Evolutionary conservation across 2,113 vertebrate species (phyloP).

Genomic region (Ploceus nigricollis): DNA sequence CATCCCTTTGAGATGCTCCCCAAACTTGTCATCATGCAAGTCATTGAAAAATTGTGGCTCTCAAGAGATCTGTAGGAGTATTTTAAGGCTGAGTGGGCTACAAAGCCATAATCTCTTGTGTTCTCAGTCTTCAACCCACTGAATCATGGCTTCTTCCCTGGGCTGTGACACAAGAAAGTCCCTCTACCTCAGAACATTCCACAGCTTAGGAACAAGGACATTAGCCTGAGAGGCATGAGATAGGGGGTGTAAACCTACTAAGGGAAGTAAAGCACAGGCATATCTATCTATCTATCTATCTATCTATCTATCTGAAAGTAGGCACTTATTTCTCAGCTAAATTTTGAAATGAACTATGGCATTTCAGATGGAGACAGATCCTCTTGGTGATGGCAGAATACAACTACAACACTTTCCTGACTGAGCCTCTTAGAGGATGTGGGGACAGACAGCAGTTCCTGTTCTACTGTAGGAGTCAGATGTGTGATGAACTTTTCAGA

Average conservation of each 20-base stretch:
- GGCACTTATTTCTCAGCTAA: not conserved
- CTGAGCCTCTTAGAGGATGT: not conserved
- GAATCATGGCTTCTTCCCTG: not conserved
- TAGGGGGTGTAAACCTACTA: not conserved
- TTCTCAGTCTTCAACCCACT: not conserved
- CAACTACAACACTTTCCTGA: not conserved
- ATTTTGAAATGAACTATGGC: not conserved
- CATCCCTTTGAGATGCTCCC: slow-evolving; percentile 41
- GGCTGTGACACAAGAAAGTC: not conserved
- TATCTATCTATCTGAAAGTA: not conserved
- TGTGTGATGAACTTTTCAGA: not conserved
- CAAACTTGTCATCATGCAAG: not conserved
- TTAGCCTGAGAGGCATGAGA: not conserved
- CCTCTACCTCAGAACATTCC: not conserved
- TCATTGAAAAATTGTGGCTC: slow-evolving; percentile 19
- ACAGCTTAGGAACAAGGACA: not conserved
- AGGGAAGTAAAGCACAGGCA: not conserved
- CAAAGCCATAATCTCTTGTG: not conserved
- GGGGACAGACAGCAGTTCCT: not conserved
- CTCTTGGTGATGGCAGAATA: not conserved
- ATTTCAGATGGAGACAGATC: not conserved
- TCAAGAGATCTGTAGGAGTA: slow-evolving; percentile 48
- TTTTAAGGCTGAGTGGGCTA: slow-evolving; percentile 32
- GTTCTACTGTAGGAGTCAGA: not conserved
- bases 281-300: not conserved